Evolutionary conservation across 2,797 vertebrate species (phyloP).

Genomic region (Phoxinus dragarum): DNA sequence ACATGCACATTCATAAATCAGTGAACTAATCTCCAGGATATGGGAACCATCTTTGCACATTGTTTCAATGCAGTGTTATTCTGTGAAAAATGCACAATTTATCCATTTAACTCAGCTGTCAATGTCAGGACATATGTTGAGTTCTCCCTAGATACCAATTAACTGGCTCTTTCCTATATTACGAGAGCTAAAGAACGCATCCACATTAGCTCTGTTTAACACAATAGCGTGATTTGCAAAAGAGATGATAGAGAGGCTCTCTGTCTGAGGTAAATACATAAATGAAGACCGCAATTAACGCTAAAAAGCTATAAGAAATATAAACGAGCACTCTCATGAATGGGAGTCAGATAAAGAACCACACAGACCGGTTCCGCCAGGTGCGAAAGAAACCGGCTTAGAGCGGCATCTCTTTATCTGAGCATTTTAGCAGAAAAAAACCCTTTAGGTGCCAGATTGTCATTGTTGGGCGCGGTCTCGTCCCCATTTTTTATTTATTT

Average conservation of each 20-base stretch:
- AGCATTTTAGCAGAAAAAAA: slow-evolving; percentile 77
- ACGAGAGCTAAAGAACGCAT: slow-evolving; percentile 35
- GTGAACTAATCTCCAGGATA: background rate
- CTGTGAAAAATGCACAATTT: slow-evolving; percentile 9
- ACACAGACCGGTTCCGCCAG: slow-evolving; percentile 66
- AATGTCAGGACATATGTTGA: slow-evolving; percentile 55
- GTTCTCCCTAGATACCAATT: slow-evolving; percentile 63
- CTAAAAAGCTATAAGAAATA: slow-evolving; percentile 46
- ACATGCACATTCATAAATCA: background rate
- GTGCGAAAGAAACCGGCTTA: slow-evolving; percentile 73
- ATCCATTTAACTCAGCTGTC: slow-evolving; percentile 46
- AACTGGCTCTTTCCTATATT: slow-evolving; percentile 49
- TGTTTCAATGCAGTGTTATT: slow-evolving; percentile 3
- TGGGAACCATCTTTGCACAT: background rate
- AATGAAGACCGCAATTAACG: slow-evolving; percentile 60
- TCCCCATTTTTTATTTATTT: slow-evolving; percentile 69
- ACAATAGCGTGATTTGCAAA: slow-evolving; percentile 44
- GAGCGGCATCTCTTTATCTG: slow-evolving; percentile 65
- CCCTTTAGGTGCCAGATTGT: slow-evolving; percentile 81
- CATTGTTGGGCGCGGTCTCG: slow-evolving; percentile 78
- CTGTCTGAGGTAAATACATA: slow-evolving; percentile 53
- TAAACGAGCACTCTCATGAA: slow-evolving; percentile 34
- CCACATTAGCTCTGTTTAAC: slow-evolving; percentile 51
- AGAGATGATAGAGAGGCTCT: slow-evolving; percentile 52
- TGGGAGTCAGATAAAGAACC: slow-evolving; percentile 46